Evolutionary conservation across 1,140 invertebrate species (phyloP), one percentile per base, ranked within the genome.

Genomic region (Drosophila pachea): DNA sequence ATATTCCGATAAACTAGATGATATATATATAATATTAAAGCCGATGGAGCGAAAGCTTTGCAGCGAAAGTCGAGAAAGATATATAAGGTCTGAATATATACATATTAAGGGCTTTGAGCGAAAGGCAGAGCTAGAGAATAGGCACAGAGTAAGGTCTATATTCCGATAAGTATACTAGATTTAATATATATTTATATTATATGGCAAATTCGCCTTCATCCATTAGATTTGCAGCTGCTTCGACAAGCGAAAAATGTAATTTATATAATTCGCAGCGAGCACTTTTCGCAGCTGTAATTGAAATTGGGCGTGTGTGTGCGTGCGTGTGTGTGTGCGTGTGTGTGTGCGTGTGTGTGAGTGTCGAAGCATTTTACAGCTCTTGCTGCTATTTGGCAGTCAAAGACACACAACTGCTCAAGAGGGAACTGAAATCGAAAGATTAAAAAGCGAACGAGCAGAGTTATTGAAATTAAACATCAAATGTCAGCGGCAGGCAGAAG

Each of bases 391-490:
- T 61, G 76, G 77, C 77, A 79, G 78, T 82, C 74, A 81, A 76
- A 68, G 65, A 60, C 76, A 68, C 76, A 68, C 66, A 64, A 74
- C 68, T 53, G 40, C 64, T 45, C n/a, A 29, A 42, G 29, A 22
- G 32, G 35, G 29, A 45, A 36, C 43, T 50, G 32, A 58, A 35
- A 31, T 31, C 9, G 22, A 47, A 64, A 75, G 68, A 81, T 68
- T 64, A 73, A 81, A 81, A 74, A 74, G 45, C 59, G 54, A 73
- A 59, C 63, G 58, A 64, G 63, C 79, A 64, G 79, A 82, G 78
- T 82, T 82, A 82, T 82, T 82, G 79, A 82, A 82, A 82, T 82
- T 82, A 82, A 82, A 84, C 78, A 82, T 82, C 78, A 82, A 78
- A 68, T 82, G 78, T 82, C 78, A 82, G 54, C 60, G 61, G 12